A percentile compares a stretch with the other conserved stretches of the same genome.
Conservation (phyloP, 2,888 invertebrate genomes). For the Oxycera nigricornis region DNA sequence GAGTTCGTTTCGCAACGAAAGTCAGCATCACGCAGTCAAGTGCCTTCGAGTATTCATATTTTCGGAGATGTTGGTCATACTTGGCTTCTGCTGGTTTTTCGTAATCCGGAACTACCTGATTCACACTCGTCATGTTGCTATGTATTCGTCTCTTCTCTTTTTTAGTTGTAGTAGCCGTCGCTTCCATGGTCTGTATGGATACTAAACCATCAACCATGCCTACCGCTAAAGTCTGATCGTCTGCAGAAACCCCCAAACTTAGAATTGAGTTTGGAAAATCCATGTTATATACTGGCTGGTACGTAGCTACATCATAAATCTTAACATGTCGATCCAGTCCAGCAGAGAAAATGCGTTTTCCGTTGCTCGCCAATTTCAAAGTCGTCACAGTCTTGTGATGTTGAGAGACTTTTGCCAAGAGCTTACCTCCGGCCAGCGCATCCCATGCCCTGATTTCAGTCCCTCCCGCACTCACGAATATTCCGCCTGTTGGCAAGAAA, state of each 20-base stretch:
- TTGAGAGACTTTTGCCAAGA: constrained; percentile 83
- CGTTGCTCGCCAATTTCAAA: constrained; percentile 80
- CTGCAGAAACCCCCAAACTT: constrained; percentile 77
- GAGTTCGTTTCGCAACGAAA: constrained; percentile 69
- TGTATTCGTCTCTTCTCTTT: constrained; percentile 60
- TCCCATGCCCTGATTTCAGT: constrained; percentile 95
- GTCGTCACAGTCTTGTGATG: constrained; percentile 97
- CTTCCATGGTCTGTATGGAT: constrained; percentile 81
- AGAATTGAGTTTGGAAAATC: constrained; percentile 91
- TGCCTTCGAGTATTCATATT: constrained; percentile 84
- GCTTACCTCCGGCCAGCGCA: constrained; percentile 83
- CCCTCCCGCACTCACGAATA: constrained; percentile 91
- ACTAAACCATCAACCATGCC: constrained; percentile 94
- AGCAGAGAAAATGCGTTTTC: constrained; percentile 83
- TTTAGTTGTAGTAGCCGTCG: constrained; percentile 61
- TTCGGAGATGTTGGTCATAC: constrained; percentile 76
- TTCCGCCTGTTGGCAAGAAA: constrained; percentile 86
- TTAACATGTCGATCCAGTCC: constrained; percentile 94
- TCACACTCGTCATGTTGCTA: constrained; percentile 60
- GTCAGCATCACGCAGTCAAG: constrained; percentile 73
- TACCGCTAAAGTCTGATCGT: constrained; percentile 84
- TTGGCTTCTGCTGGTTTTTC: constrained; percentile 52
- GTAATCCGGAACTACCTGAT: constrained; percentile 64
- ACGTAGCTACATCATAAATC: constrained; percentile 86
- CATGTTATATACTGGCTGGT: constrained; percentile 86